Evolutionary conservation across 2,113 vertebrate species (phyloP), one percentile per base, ranked within the genome.

Genomic region (Phasianus colchicus): DNA sequence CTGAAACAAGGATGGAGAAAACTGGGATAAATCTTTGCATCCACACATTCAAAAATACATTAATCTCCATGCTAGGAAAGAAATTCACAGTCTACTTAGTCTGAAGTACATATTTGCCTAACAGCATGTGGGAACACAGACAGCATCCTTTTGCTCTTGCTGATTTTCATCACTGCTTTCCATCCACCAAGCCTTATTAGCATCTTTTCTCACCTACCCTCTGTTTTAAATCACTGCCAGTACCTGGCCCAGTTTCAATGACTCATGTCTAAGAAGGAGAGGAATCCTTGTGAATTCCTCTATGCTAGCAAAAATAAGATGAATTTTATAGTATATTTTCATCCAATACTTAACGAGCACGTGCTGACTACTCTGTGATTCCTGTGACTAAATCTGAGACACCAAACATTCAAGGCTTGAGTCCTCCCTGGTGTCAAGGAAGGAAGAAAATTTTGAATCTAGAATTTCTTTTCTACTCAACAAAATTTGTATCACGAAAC

Each of bases 131-230:
- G 24, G 7, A 78, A 52, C 54, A n/a, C 48, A 27, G n/a, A 11
- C 11, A 79, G 64, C 0, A 1, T 64, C 29, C 2, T 0, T 58
- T 85, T 82, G 14, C 3, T 87, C 10, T 75, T 13, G 3, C 4
- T 74, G n/a, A 3, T 75, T 32, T 64, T 63, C 13, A 32, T 34
- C 13, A 8, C 15, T 34, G 6, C 22, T 52, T 60, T 54, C 32
- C 45, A 20, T 47, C 61, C n/a, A 34, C 19, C 21, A 72, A 71
- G 14, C 3, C 20, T 61, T 38, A 4, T 79, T 60, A 65, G 24
- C 11, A 81, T 22, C 20, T 15, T 84, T 70, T 38, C 66, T 43
- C 32, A 34, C n/a, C 32, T 67, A 34, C 5, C 7, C 3, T 6
- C 1, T 75, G 24, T 79, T 89, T 85, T 65, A 72, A 87, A 67